phyloP scores from a whole-genome alignment of 23 tunicate species.

The Trididemnum clinides region DNA sequence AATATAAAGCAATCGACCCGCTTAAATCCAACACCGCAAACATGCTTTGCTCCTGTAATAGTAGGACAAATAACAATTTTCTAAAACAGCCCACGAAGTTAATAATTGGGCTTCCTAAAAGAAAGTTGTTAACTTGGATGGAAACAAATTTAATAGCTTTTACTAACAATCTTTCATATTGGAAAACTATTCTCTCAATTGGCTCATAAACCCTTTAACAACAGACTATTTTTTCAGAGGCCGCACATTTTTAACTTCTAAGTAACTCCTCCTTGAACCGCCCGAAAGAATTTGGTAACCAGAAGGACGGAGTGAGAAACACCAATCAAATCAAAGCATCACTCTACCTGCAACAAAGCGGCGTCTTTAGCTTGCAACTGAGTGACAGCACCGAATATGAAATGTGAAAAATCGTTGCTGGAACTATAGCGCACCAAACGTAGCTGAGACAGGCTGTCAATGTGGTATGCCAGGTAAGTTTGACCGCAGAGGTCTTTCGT shows the following conservation, averaged over 20 bases:
- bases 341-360: slow-evolving; percentile 45
- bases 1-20: slow-evolving; percentile 67
- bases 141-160: too few species aligned
- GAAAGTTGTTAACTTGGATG: too few species aligned
- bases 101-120: too few species aligned
- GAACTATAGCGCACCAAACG: slow-evolving; percentile 67
- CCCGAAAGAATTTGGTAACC: too few species aligned
- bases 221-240: too few species aligned
- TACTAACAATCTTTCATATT: too few species aligned
- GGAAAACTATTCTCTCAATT: too few species aligned
- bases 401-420: slow-evolving; percentile 61
- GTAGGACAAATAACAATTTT: background rate
- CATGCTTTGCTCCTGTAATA: slow-evolving; percentile 69
- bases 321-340: background rate
- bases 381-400: slow-evolving; percentile 80
- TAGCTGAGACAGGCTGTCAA: slow-evolving; percentile 65
- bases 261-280: too few species aligned
- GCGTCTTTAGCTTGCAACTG: slow-evolving; percentile 80
- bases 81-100: too few species aligned
- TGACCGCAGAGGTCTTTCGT: slow-evolving; percentile 76
- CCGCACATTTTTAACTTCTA: too few species aligned
- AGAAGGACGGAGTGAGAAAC: too few species aligned
- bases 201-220: too few species aligned
- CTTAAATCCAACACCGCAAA: slow-evolving; percentile 71
- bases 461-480: slow-evolving; percentile 65